phyloP scores from a whole-genome alignment of 2,797 vertebrate species.

The Cercopithecus mitis region DNA sequence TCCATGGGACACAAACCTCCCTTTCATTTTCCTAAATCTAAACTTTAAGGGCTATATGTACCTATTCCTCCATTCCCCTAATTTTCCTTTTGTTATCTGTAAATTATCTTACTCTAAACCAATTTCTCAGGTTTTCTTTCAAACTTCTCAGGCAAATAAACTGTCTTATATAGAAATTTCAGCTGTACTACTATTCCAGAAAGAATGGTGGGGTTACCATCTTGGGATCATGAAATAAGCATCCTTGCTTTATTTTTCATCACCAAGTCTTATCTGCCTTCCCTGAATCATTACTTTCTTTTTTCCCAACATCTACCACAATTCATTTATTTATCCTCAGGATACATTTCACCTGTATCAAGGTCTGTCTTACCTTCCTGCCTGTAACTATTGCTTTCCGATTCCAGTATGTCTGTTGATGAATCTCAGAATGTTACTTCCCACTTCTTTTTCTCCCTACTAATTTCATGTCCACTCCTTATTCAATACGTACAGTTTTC shows the following conservation, averaged over 20 bases:
- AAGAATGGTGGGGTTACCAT: background rate
- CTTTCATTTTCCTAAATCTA: background rate
- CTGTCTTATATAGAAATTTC: background rate
- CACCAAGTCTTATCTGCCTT: background rate
- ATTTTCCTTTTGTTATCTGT: background rate
- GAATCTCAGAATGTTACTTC: background rate
- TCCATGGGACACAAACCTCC: background rate
- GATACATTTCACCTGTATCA: slow-evolving; percentile 10
- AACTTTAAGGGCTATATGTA: background rate
- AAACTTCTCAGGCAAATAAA: background rate
- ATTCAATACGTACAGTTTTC: background rate
- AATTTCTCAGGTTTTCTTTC: slow-evolving; percentile 19
- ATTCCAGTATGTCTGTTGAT: background rate
- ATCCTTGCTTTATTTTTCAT: background rate
- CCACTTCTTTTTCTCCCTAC: background rate
- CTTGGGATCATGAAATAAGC: background rate
- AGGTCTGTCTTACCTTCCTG: background rate
- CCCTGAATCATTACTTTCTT: background rate
- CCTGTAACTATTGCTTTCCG: background rate
- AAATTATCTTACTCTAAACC: slow-evolving; percentile 32
- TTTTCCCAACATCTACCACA: background rate
- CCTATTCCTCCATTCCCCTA: background rate
- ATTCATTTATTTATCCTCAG: slow-evolving; percentile 8
- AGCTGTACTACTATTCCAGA: background rate
- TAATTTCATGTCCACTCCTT: background rate